Evolutionary conservation across 1,140 invertebrate species (phyloP).

Genomic region (Sipha flava): DNA sequence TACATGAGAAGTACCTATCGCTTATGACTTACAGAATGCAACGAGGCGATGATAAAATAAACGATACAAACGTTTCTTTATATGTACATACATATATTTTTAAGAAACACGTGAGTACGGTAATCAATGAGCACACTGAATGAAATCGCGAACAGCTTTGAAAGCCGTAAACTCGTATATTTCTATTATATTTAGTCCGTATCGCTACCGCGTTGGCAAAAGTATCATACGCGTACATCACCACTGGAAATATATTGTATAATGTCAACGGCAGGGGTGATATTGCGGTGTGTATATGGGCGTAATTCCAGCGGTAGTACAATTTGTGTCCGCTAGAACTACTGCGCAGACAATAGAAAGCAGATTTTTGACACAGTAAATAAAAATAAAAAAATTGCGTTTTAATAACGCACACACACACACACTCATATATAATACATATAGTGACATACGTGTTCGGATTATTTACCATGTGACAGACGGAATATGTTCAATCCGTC

Average conservation of each 20-base stretch:
- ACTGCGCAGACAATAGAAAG: constrained; percentile 30
- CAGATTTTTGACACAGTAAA: not conserved
- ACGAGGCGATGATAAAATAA: too few relatives aligned
- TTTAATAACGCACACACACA: not conserved
- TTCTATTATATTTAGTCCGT: not conserved
- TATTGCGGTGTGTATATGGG: not conserved
- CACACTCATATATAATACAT: not conserved
- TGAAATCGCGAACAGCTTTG: too few relatives aligned
- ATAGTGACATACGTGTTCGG: not conserved
- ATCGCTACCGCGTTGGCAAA: too few relatives aligned
- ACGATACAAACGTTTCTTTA: too few relatives aligned
- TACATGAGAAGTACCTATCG: too few relatives aligned
- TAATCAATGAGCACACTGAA: too few relatives aligned
- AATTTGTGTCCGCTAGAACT: not conserved
- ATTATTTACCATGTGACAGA: not conserved
- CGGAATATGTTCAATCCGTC: not conserved
- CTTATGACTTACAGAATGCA: too few relatives aligned
- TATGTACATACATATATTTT: too few relatives aligned
- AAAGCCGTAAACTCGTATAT: too few relatives aligned
- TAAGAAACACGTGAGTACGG: too few relatives aligned
- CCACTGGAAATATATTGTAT: too few relatives aligned
- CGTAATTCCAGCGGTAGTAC: not conserved
- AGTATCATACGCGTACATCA: too few relatives aligned
- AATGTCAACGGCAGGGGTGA: not conserved
- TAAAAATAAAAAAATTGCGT: not conserved